Percentiles rank a stretch among this genome's conserved stretches.
Conservation (phyloP, 2,113 vertebrate genomes). For the Fulica atra region DNA sequence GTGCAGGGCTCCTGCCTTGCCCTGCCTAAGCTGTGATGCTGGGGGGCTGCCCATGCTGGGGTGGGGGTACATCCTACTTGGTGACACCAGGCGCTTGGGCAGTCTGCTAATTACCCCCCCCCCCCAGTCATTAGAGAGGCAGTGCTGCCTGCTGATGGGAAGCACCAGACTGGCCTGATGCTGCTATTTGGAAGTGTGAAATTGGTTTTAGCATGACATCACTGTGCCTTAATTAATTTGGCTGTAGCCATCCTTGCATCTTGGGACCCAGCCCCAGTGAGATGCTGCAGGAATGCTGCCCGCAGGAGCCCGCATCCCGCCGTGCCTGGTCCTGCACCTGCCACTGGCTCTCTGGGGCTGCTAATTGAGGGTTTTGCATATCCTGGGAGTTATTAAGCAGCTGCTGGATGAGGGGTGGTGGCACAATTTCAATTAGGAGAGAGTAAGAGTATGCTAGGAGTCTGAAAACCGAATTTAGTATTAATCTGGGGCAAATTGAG, state of each 20-base stretch:
- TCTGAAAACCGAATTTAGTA: neutral
- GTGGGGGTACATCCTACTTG: neutral
- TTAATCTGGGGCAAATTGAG: neutral
- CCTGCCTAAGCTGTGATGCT: neutral
- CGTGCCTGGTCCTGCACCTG: neutral
- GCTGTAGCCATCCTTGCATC: rapidly evolving
- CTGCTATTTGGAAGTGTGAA: neutral
- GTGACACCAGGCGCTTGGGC: rapidly evolving
- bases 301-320: rapidly evolving
- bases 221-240: neutral
- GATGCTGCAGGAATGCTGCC: neutral
- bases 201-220: neutral
- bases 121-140: rapidly evolving
- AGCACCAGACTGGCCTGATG: neutral
- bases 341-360: neutral
- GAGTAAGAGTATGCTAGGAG: neutral
- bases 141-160: neutral
- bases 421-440: neutral
- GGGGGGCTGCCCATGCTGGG: neutral
- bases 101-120: neutral
- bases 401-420: neutral
- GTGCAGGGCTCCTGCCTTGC: rapidly evolving
- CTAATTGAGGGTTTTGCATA: neutral
- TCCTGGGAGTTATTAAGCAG: neutral
- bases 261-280: rapidly evolving